Evolutionary conservation across 2,888 invertebrate species (phyloP).

Genomic region (Zelleria hepariella): DNA sequence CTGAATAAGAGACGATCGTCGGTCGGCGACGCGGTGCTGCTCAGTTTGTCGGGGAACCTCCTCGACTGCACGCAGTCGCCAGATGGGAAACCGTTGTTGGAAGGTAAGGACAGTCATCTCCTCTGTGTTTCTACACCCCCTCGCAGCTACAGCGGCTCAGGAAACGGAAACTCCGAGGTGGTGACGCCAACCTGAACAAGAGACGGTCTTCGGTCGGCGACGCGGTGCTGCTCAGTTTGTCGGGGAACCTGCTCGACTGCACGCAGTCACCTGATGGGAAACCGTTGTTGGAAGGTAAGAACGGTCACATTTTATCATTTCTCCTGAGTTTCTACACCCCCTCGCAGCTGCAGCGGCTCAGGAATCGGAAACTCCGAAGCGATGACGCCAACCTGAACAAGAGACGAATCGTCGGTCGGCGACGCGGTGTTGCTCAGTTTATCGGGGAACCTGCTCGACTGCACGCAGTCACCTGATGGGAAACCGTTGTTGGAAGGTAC

Average conservation of each 20-base stretch:
- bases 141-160: constrained; percentile 71
- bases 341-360: constrained; percentile 64
- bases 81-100: constrained; percentile 74
- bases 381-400: too few relatives aligned
- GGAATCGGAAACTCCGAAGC: constrained; percentile 82
- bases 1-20: constrained; percentile 87
- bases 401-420: constrained; percentile 72
- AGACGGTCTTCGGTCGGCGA: constrained; percentile 90
- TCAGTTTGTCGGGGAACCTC: constrained; percentile 90
- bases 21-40: constrained; percentile 85
- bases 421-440: constrained; percentile 80
- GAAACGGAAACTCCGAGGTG: constrained; percentile 82
- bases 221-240: constrained; percentile 86
- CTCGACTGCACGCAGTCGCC: constrained; percentile 91
- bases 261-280: constrained; percentile 86
- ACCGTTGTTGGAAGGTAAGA: constrained; percentile 62
- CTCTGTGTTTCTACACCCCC: too few relatives aligned
- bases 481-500: constrained; percentile 69
- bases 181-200: constrained; percentile 76
- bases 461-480: constrained; percentile 87
- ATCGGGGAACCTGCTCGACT: constrained; percentile 91
- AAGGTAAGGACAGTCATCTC: constrained; percentile 55
- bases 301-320: too few relatives aligned
- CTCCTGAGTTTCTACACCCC: too few relatives aligned
- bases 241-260: constrained; percentile 90